Conservation (phyloP, 2,797 vertebrate species). For the Syngnathus rostellatus region DNA sequence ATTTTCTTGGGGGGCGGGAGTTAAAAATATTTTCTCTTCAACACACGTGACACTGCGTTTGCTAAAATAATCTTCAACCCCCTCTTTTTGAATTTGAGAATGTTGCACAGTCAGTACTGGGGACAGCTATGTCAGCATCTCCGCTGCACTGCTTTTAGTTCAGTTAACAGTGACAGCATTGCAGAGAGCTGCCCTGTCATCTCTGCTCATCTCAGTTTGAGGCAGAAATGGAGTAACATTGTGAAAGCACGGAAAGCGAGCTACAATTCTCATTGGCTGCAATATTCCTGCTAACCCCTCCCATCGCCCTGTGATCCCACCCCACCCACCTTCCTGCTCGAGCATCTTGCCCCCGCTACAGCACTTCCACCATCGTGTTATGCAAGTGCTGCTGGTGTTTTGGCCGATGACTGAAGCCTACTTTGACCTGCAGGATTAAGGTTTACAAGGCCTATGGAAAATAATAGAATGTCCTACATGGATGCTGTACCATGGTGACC, state of each 20-base stretch:
- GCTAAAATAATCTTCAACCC: background rate
- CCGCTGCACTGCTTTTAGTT: conserved; percentile 7
- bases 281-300: conserved; percentile 37
- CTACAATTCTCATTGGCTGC: conserved; percentile 38
- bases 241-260: conserved; percentile 11
- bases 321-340: conserved; percentile 22
- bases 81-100: background rate
- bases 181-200: conserved; percentile 25
- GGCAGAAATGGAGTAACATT: too few relatives aligned
- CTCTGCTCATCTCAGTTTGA: conserved; percentile 27
- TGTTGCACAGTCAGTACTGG: background rate
- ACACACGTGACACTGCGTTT: background rate
- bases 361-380: conserved; percentile 40
- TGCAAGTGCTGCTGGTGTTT: conserved; percentile 35
- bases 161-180: conserved; percentile 18
- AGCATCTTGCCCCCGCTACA: conserved; percentile 51
- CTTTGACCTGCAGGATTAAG: conserved; percentile 24
- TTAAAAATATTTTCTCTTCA: background rate
- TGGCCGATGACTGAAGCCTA: conserved; percentile 25
- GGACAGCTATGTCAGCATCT: background rate
- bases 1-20: too few relatives aligned
- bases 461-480: background rate
- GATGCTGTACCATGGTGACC: conserved; percentile 31
- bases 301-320: conserved; percentile 19
- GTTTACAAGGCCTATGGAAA: conserved; percentile 17